phyloP scores from a whole-genome alignment of 2,888 invertebrate species.

The Drosophila pseudotalamancana region DNA sequence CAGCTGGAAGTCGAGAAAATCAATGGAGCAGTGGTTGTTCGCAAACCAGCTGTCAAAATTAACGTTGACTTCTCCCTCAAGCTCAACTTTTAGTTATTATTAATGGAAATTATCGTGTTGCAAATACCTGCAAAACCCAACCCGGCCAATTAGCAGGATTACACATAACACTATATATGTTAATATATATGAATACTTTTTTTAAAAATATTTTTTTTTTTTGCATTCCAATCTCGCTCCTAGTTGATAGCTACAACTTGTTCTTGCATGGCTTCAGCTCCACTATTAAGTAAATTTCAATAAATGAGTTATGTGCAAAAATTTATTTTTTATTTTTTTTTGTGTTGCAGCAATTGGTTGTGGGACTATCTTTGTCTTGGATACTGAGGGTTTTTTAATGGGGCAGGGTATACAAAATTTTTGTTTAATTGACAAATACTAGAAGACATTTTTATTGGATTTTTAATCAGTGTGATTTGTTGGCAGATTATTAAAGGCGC shows the following conservation, averaged over 20 bases:
- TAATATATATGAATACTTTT: background rate
- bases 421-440: too few species aligned
- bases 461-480: too few species aligned
- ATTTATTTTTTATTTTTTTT: background rate
- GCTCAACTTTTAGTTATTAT: conserved; percentile 83
- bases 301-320: conserved; percentile 8
- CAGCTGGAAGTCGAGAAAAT: conserved; percentile 89
- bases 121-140: background rate
- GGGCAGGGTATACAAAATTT: too few species aligned
- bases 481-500: too few species aligned
- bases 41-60: conserved; percentile 94
- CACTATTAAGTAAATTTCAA: background rate
- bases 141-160: conserved; percentile 6
- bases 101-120: conserved; percentile 4
- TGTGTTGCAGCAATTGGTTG: too few species aligned
- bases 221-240: background rate
- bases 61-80: conserved; percentile 91
- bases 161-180: conserved; percentile 2
- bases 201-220: background rate
- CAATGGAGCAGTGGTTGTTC: conserved; percentile 89
- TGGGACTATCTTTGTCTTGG: background rate
- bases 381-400: too few species aligned
- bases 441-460: too few species aligned
- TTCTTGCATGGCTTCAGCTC: background rate
- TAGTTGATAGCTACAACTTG: conserved; percentile 16